Evolutionary conservation across 2,113 vertebrate genomes (phyloP).

Genomic region (Albula goreensis): DNA sequence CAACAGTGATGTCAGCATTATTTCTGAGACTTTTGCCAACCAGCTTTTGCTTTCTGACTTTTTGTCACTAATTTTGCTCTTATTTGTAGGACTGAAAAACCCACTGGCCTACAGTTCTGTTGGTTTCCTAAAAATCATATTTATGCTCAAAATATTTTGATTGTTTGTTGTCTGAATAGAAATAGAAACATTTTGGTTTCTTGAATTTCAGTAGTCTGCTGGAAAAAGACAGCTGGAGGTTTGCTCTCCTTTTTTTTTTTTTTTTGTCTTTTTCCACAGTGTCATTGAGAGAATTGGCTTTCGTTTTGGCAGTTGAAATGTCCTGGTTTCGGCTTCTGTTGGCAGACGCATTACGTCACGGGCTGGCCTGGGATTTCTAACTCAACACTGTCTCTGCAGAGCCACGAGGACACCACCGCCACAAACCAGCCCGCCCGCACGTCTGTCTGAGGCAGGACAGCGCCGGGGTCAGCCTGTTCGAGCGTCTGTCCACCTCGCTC

Average conservation of each 20-base stretch:
- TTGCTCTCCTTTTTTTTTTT: background rate
- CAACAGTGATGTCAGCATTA: background rate
- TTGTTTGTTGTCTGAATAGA: background rate
- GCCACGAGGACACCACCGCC: background rate
- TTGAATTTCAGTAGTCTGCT: background rate
- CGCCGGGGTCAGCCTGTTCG: background rate
- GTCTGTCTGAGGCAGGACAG: background rate
- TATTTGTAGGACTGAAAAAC: background rate
- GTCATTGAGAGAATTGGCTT: background rate
- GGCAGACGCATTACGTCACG: background rate
- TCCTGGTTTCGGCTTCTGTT: background rate
- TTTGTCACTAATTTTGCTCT: background rate
- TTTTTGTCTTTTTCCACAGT: background rate
- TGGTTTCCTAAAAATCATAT: background rate
- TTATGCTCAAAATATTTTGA: background rate
- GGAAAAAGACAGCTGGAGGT: background rate
- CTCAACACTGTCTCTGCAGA: background rate
- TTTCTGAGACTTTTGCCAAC: background rate
- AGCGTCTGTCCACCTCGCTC: background rate
- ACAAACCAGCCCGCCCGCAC: background rate
- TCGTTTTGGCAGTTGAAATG: background rate
- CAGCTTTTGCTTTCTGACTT: background rate
- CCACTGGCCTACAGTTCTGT: background rate
- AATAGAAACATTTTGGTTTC: background rate
- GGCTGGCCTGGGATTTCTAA: background rate